These are phyloP conservation scores for Trypoxylon attenuatum DNA, from an alignment of 2,888 invertebrate genomes.

Conservation along the genomic window DNA sequence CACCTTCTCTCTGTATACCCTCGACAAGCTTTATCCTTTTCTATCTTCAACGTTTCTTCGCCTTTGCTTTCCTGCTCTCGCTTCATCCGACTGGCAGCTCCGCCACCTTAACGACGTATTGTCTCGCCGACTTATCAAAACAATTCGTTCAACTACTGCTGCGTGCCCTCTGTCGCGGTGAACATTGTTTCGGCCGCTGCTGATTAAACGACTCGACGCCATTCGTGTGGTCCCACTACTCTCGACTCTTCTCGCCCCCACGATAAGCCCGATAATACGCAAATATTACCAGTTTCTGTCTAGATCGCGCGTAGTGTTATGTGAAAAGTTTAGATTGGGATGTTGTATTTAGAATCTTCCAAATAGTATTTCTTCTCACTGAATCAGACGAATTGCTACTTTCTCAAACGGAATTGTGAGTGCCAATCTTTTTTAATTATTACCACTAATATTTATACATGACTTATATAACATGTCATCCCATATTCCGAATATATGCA, in stretches of 20 bases:
- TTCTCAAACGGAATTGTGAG: too few species aligned
- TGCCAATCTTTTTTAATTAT: too few species aligned
- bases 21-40: conserved; percentile 27
- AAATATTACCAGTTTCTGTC: background rate
- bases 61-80: conserved; percentile 31
- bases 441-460: too few species aligned
- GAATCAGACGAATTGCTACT: too few species aligned
- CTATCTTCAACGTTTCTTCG: conserved; percentile 33
- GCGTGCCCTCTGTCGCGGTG: conserved; percentile 52
- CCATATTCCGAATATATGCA: too few species aligned
- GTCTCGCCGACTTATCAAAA: conserved; percentile 73
- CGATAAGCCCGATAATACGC: conserved; percentile 10
- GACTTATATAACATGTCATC: too few species aligned
- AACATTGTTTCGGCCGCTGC: conserved; percentile 55
- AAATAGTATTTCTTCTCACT: too few species aligned
- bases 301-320: background rate
- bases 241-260: background rate
- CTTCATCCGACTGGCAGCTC: conserved; percentile 47
- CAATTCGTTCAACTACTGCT: conserved; percentile 67
- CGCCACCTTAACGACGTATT: conserved; percentile 73
- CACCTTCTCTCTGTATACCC: background rate
- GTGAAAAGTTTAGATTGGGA: too few species aligned
- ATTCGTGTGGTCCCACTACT: conserved; percentile 33
- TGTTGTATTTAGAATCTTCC: too few species aligned
- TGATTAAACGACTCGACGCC: conserved; percentile 62